Evolutionary conservation across 2,888 invertebrate genomes (phyloP), one percentile per base, ranked within the genome.

Genomic region (Parnassius apollo): DNA sequence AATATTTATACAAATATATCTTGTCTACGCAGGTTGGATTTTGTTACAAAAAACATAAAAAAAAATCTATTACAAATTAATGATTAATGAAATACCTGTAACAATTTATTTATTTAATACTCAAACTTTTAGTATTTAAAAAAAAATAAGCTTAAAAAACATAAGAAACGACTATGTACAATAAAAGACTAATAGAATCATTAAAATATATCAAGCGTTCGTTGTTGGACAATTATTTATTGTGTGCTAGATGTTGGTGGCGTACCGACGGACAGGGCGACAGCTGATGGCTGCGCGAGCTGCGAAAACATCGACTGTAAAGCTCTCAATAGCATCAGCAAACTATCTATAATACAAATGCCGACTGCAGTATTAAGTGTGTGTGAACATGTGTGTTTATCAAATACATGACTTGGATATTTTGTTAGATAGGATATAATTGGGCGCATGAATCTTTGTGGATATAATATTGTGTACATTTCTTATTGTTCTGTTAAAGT

Each of bases 331-430:
- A 53, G 48, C 68, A 66, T 60, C 61, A 51, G 42, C 63, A 45
- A 59, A 59, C 57, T 62, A 60, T 60, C 63, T 68, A 65, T 66
- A 68, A 67, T 65, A 25, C 59, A 46, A 18, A 46, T 7, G 46
- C 35, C 44, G 42, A 10, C 7, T 59, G 50, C 51, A 55, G 51
- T 50, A 44, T 13, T 35, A 12, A 49, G 61, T 74, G 72, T 75
- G 61, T 74, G 72, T 75, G 72, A 78, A 81, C 77, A 76, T 64
- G 69, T 62, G 67, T 71, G 74, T 78, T 76, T 78, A 78, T 75
- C 71, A 69, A 68, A 66, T 66, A 68, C 63, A 66, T 63, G 71
- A 68, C 65, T 63, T 68, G 8, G 66, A 67, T n/a, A 44, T 48
- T 35, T 56, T 56, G 46, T 56, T 22, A 22, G n/a, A 12, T 8